These are phyloP conservation scores for Alaudala cheleensis DNA, from an alignment of 2,113 vertebrate genomes.

Conservation along the genomic window DNA sequence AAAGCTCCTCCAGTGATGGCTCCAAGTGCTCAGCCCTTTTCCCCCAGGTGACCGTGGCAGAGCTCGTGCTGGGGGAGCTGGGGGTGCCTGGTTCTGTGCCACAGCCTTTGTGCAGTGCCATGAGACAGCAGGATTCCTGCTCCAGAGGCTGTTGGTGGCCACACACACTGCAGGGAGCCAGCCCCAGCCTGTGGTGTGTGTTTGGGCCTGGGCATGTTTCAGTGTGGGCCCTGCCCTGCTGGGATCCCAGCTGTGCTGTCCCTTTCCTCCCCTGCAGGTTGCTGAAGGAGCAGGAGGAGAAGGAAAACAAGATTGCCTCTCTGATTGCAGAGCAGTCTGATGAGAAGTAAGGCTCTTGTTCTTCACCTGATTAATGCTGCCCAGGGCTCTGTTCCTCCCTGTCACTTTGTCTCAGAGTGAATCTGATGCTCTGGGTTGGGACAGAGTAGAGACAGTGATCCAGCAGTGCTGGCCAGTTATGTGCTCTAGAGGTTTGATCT, in stretches of 20 bases:
- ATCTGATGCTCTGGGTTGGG: not conserved
- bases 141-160: rapidly evolving
- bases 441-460: not conserved
- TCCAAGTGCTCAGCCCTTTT: not conserved
- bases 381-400: rapidly evolving
- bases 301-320: constrained; percentile 69
- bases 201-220: not conserved
- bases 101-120: not conserved
- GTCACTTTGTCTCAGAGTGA: not conserved
- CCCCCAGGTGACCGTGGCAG: rapidly evolving
- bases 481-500: not conserved
- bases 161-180: rapidly evolving
- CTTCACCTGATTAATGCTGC: not conserved
- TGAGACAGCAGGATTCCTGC: not conserved
- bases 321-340: constrained; percentile 75
- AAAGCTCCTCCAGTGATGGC: not conserved
- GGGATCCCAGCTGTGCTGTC: not conserved
- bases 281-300: constrained; percentile 73
- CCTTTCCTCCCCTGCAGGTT: constrained; percentile 7
- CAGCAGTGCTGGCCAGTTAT: rapidly evolving
- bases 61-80: not conserved
- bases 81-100: not conserved
- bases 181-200: not conserved
- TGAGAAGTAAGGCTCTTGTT: constrained; percentile 64
- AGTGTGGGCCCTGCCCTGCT: rapidly evolving